Evolutionary conservation across 2,797 vertebrate genomes (phyloP).

Genomic region (Choloepus didactylus): DNA sequence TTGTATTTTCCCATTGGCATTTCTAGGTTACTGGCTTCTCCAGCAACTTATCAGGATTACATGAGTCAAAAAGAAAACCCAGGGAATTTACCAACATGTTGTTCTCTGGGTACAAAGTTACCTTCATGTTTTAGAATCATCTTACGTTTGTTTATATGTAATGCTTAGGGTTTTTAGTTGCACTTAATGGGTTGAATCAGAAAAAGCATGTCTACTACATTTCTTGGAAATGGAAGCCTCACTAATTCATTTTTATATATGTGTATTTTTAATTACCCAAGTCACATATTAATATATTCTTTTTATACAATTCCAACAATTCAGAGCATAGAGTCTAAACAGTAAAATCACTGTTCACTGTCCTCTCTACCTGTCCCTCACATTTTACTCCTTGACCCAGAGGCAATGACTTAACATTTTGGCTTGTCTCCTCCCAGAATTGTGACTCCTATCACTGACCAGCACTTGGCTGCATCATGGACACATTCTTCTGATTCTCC

Average conservation of each 20-base stretch:
- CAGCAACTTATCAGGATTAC: too few relatives aligned
- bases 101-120: too few relatives aligned
- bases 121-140: too few relatives aligned
- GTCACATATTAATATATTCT: background rate
- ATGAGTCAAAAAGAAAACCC: too few relatives aligned
- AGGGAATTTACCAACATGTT: too few relatives aligned
- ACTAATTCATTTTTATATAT: background rate
- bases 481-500: background rate
- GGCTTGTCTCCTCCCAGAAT: background rate
- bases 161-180: too few relatives aligned
- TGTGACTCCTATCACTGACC: background rate
- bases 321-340: background rate
- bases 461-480: background rate
- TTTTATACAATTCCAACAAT: background rate
- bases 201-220: too few relatives aligned
- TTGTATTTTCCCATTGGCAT: too few relatives aligned
- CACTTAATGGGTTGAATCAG: too few relatives aligned
- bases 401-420: background rate
- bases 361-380: background rate
- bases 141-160: too few relatives aligned
- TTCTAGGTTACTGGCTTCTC: too few relatives aligned
- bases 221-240: background rate
- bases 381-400: background rate
- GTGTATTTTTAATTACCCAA: background rate
- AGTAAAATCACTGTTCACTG: background rate